A percentile compares a stretch with the other conserved stretches of the same genome.
Conservation (phyloP, 1,140 invertebrate species). For the Metaphire vulgaris region DNA sequence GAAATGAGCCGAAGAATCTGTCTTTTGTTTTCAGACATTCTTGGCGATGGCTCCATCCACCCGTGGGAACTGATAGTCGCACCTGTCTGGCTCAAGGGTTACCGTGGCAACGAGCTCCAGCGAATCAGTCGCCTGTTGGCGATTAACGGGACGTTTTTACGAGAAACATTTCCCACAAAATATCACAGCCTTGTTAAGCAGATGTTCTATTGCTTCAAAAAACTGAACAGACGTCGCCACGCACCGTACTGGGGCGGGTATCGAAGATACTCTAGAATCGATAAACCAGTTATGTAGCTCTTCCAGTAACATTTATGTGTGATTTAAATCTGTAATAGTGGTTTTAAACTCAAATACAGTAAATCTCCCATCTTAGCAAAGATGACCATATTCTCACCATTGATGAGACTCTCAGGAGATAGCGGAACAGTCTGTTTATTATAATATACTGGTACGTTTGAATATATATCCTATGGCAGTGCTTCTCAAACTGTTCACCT, state of each 20-base stretch:
- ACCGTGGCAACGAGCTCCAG: conserved; percentile 70
- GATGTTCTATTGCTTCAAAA: conserved; percentile 15
- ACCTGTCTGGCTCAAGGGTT: conserved; percentile 76
- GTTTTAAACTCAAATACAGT: too few species aligned
- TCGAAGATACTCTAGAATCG: conserved; percentile 13
- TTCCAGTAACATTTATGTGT: too few species aligned
- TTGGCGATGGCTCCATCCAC: conserved; percentile 72
- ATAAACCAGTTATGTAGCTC: conserved; percentile 11
- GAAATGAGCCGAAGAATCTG: too few species aligned
- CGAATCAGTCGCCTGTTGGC: conserved; percentile 37
- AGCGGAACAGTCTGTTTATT: too few species aligned
- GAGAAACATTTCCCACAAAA: conserved; percentile 8
- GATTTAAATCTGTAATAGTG: too few species aligned
- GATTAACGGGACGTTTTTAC: conserved; percentile 35
- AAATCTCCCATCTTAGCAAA: too few species aligned
- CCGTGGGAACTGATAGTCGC: conserved; percentile 73
- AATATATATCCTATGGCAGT: too few species aligned
- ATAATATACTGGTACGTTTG: too few species aligned
- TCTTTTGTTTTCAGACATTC: conserved; percentile 59
- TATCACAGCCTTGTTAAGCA: conserved; percentile 19
- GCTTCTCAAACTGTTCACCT: too few species aligned
- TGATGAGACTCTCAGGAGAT: too few species aligned
- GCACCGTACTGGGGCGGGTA: conserved; percentile 16
- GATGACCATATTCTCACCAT: too few species aligned
- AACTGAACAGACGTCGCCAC: conserved; percentile 12